Percentiles rank a stretch among this genome's conserved stretches.
These are phyloP conservation scores for Lethocerus indicus DNA, from an alignment of 1,140 invertebrate genomes.

Conservation along the genomic window DNA sequence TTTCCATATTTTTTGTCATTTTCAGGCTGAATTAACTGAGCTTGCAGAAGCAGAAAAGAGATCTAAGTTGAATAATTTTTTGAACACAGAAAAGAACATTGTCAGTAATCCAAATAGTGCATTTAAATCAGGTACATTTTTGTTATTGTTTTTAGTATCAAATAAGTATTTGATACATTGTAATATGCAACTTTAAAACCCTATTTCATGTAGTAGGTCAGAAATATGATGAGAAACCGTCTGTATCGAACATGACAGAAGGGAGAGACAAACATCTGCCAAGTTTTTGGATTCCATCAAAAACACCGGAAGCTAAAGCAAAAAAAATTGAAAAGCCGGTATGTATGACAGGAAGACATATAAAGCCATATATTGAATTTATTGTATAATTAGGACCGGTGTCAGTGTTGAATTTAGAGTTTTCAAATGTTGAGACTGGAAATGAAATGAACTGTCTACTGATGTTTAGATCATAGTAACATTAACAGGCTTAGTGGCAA, in stretches of 20 bases:
- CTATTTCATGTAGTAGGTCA: not conserved
- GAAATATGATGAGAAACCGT: slow-evolving; percentile 21
- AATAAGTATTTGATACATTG: not conserved
- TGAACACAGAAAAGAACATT: slow-evolving; percentile 59
- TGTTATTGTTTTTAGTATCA: not conserved
- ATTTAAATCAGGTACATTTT: slow-evolving; percentile 12
- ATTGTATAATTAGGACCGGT: no score
- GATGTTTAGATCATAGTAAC: no score
- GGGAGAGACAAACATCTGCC: slow-evolving; percentile 59
- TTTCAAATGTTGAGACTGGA: no score
- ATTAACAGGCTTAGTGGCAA: no score
- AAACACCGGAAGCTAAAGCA: slow-evolving; percentile 71
- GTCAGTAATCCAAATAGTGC: slow-evolving; percentile 29
- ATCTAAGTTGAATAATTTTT: slow-evolving; percentile 53
- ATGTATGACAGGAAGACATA: no score
- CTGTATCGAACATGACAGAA: slow-evolving; percentile 61
- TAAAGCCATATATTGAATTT: no score
- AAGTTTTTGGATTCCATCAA: slow-evolving; percentile 94
- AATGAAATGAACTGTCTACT: no score
- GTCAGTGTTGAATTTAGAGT: no score
- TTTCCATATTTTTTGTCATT: slow-evolving; percentile 10
- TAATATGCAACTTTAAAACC: not conserved
- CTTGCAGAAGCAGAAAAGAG: slow-evolving; percentile 48
- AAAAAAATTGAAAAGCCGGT: slow-evolving; percentile 64
- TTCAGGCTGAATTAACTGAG: slow-evolving; percentile 36